Evolutionary conservation across 2,113 vertebrate species (phyloP).

Genomic region (Reinhardtius hippoglossoides): DNA sequence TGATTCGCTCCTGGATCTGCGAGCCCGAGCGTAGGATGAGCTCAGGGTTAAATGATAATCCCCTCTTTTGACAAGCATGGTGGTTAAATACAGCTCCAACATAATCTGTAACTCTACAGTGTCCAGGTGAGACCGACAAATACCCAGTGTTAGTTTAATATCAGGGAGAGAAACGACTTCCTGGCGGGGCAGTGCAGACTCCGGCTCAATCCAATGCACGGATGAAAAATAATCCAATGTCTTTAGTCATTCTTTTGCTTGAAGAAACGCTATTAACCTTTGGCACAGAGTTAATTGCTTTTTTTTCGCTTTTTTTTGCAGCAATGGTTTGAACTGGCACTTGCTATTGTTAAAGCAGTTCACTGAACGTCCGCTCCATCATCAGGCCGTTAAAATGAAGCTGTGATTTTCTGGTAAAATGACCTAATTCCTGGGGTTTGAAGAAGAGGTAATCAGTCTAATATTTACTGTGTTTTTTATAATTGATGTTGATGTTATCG

Average conservation of each 20-base stretch:
- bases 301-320: slow-evolving; percentile 30
- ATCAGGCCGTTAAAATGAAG: slow-evolving; percentile 18
- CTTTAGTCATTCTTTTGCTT: slow-evolving; percentile 57
- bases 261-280: slow-evolving; percentile 76
- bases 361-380: not conserved
- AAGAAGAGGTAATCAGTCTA: slow-evolving; percentile 8
- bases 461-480: not conserved
- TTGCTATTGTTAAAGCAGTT: slow-evolving; percentile 1
- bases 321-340: slow-evolving; percentile 47
- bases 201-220: slow-evolving; percentile 60
- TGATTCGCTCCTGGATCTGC: slow-evolving; percentile 32
- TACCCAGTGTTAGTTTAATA: slow-evolving; percentile 68
- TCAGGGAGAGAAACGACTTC: slow-evolving; percentile 73
- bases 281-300: slow-evolving; percentile 76
- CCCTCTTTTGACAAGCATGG: slow-evolving; percentile 50
- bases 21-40: slow-evolving; percentile 23
- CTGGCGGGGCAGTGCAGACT: slow-evolving; percentile 77
- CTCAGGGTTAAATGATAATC: slow-evolving; percentile 48
- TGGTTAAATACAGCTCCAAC: slow-evolving; percentile 58
- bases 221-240: slow-evolving; percentile 59
- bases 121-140: slow-evolving; percentile 52
- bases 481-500: slow-evolving; percentile 1
- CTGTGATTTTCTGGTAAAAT: slow-evolving; percentile 18
- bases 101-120: slow-evolving; percentile 54
- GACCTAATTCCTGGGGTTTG: not conserved